These are phyloP conservation scores for Listrodromus nycthemerus DNA, from an alignment of 2,888 invertebrate species.

Conservation along the genomic window DNA sequence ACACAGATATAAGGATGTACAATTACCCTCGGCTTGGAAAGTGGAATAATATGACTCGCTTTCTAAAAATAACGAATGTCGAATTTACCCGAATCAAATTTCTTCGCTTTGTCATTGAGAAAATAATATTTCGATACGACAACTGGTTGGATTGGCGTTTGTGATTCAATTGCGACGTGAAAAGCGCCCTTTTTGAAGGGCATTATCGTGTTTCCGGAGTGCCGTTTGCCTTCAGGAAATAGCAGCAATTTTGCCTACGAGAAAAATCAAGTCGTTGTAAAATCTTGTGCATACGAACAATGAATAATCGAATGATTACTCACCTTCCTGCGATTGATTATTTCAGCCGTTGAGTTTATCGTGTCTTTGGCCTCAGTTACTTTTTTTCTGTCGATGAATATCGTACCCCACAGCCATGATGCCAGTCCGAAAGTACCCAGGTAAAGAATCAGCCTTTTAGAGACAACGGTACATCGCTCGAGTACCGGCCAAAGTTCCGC, in stretches of 20 bases:
- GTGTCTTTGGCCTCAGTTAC: slow-evolving; percentile 89
- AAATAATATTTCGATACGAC: slow-evolving; percentile 94
- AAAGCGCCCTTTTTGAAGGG: slow-evolving; percentile 99
- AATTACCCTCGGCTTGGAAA: neutral
- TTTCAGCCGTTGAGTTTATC: slow-evolving; percentile 90
- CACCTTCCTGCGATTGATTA: slow-evolving; percentile 89
- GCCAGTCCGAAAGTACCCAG: slow-evolving; percentile 94
- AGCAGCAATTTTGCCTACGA: slow-evolving; percentile 91
- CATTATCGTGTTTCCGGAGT: slow-evolving; percentile 90
- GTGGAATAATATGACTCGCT: neutral
- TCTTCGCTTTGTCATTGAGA: slow-evolving; percentile 87
- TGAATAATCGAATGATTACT: slow-evolving; percentile 28
- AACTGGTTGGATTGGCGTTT: slow-evolving; percentile 94
- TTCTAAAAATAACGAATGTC: neutral
- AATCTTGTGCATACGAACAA: neutral
- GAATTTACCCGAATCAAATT: slow-evolving; percentile 87
- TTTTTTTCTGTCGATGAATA: slow-evolving; percentile 93
- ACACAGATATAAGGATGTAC: slow-evolving; percentile 43
- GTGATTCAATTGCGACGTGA: slow-evolving; percentile 94
- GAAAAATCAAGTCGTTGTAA: slow-evolving; percentile 29
- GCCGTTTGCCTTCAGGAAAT: slow-evolving; percentile 97
- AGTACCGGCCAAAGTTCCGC: slow-evolving; percentile 94
- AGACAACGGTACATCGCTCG: slow-evolving; percentile 92
- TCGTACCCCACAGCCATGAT: slow-evolving; percentile 94
- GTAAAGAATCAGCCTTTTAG: slow-evolving; percentile 93